A percentile compares a stretch with the other conserved stretches of the same genome.
phyloP scores from a whole-genome alignment of 2,888 invertebrate species.

The Hypomecis atomaria region DNA sequence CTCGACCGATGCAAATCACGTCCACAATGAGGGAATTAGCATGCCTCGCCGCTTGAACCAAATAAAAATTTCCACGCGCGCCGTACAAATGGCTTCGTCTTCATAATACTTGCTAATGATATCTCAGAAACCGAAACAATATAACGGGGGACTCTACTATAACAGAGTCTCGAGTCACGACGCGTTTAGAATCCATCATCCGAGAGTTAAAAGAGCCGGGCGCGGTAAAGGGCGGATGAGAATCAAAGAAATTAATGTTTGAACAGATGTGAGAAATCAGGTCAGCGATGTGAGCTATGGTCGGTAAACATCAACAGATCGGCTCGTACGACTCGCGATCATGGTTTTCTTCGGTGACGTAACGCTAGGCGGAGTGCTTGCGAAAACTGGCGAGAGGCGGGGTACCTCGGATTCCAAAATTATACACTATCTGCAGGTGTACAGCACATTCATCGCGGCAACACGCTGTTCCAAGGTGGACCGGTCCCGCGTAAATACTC shows the following conservation, averaged over 20 bases:
- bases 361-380: slow-evolving; percentile 66
- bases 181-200: slow-evolving; percentile 41
- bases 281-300: slow-evolving; percentile 75
- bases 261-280: slow-evolving; percentile 72
- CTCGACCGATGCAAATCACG: slow-evolving; percentile 74
- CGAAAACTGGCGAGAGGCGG: slow-evolving; percentile 61
- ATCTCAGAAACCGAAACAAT: slow-evolving; percentile 42
- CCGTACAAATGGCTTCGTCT: slow-evolving; percentile 44
- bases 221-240: slow-evolving; percentile 46
- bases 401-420: slow-evolving; percentile 63
- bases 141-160: slow-evolving; percentile 35
- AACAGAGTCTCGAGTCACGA: slow-evolving; percentile 32
- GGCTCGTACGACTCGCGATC: slow-evolving; percentile 62
- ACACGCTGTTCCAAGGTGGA: slow-evolving; percentile 72
- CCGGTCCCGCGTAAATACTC: slow-evolving; percentile 60
- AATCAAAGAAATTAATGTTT: slow-evolving; percentile 66
- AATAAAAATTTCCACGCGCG: slow-evolving; percentile 56
- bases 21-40: slow-evolving; percentile 72
- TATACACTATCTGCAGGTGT: slow-evolving; percentile 63
- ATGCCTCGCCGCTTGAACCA: slow-evolving; percentile 55
- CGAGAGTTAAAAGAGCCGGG: slow-evolving; percentile 44
- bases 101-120: slow-evolving; percentile 46
- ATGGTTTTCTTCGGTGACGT: slow-evolving; percentile 68
- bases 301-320: slow-evolving; percentile 68
- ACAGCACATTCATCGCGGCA: slow-evolving; percentile 58